A percentile compares a stretch with the other conserved stretches of the same genome.
Conservation (phyloP, 2,797 vertebrate genomes). For the Tangara arthus region DNA sequence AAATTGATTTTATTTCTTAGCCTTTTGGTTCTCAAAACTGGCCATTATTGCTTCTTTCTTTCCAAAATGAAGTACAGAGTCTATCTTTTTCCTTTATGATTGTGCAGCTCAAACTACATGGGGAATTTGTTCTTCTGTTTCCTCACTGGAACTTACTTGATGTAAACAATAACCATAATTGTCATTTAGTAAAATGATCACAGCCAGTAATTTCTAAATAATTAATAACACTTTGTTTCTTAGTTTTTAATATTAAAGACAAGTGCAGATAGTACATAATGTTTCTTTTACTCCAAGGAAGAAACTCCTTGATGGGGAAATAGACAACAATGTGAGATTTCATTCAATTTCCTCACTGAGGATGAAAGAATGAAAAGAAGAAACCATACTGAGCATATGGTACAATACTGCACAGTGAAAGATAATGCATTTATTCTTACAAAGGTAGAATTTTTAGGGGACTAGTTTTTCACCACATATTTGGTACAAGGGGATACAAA, state of each 20-base stretch:
- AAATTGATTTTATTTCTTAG: background rate
- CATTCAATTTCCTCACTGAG: background rate
- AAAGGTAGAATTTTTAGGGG: background rate
- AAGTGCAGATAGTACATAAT: background rate
- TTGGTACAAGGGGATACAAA: background rate
- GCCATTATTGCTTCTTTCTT: background rate
- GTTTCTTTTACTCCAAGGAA: background rate
- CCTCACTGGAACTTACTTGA: background rate
- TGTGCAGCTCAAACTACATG: background rate
- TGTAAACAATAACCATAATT: background rate
- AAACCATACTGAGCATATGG: background rate
- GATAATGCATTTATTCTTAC: background rate
- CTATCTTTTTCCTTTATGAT: background rate
- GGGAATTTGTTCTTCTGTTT: background rate
- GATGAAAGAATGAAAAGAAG: background rate
- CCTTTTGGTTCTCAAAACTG: background rate
- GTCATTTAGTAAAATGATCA: slow-evolving; percentile 23
- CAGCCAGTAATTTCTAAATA: slow-evolving; percentile 35
- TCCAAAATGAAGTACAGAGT: background rate
- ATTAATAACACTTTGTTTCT: slow-evolving; percentile 28
- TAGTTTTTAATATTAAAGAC: slow-evolving; percentile 36
- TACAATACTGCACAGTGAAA: background rate
- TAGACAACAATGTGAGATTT: background rate
- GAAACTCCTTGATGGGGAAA: background rate
- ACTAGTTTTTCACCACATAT: background rate